phyloP scores from a whole-genome alignment of 2,888 invertebrate species.

The Leptura quadrifasciata region DNA sequence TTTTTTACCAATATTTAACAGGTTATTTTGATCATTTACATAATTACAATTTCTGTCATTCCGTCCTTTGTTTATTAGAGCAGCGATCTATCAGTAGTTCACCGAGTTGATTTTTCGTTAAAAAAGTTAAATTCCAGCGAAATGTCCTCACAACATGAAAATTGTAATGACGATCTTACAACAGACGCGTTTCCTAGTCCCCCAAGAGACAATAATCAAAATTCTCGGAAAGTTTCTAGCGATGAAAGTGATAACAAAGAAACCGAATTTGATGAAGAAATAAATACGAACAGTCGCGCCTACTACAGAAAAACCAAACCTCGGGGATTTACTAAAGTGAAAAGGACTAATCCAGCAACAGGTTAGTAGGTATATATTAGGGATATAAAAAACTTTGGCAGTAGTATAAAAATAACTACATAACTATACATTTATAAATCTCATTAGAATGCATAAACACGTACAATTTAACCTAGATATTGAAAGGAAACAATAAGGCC shows the following conservation, averaged over 20 bases:
- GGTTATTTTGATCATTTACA: neutral
- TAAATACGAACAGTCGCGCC: slow-evolving; percentile 22
- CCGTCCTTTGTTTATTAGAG: slow-evolving; percentile 16
- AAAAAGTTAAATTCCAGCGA: neutral
- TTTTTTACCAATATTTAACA: neutral
- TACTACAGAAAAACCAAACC: slow-evolving; percentile 30
- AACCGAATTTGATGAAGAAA: slow-evolving; percentile 27
- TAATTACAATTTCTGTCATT: slow-evolving; percentile 17
- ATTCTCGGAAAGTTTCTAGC: slow-evolving; percentile 23
- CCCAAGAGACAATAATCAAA: slow-evolving; percentile 39
- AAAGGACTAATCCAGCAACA: slow-evolving; percentile 31
- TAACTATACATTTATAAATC: neutral
- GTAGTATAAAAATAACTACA: too few species aligned
- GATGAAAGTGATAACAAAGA: slow-evolving; percentile 38
- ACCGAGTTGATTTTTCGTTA: neutral
- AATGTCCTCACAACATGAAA: slow-evolving; percentile 18
- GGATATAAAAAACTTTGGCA: neutral
- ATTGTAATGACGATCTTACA: slow-evolving; percentile 47
- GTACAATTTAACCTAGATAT: neutral
- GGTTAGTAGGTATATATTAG: slow-evolving; percentile 23
- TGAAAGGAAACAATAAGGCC: neutral
- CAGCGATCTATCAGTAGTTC: neutral
- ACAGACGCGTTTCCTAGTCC: slow-evolving; percentile 56
- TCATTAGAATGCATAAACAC: neutral
- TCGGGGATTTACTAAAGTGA: slow-evolving; percentile 28